These are phyloP conservation scores for Campylomormyrus numenius DNA, from an alignment of 2,113 vertebrate species.

Conservation along the genomic window DNA sequence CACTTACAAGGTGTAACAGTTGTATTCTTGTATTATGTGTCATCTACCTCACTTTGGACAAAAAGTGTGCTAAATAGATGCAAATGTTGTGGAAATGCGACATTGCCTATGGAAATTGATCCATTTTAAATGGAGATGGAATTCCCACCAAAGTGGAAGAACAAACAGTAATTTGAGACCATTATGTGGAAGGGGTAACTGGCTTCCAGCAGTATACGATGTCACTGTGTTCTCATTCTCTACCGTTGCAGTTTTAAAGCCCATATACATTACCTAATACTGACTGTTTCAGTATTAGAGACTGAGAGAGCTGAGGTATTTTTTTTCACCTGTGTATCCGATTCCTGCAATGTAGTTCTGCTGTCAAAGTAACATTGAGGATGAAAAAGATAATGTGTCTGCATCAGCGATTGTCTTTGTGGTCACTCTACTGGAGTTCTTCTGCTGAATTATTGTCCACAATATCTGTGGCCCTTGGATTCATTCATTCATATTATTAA, in stretches of 20 bases:
- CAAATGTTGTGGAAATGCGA: neutral
- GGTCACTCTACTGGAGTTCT: neutral
- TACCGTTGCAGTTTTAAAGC: neutral
- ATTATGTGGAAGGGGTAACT: neutral
- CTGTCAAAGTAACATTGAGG: neutral
- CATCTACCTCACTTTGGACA: neutral
- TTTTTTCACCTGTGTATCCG: neutral
- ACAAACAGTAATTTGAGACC: neutral
- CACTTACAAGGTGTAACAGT: neutral
- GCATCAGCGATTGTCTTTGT: neutral
- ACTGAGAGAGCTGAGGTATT: neutral
- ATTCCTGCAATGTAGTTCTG: neutral
- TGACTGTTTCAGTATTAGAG: neutral
- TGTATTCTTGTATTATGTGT: neutral
- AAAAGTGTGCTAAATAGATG: neutral
- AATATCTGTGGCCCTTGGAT: neutral
- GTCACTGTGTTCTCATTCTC: neutral
- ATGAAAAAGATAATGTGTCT: neutral
- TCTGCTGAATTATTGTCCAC: neutral
- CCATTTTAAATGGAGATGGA: neutral
- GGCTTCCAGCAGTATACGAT: neutral
- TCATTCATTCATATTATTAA: neutral
- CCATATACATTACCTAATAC: neutral
- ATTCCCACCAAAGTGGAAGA: neutral
- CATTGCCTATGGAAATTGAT: neutral